Percentiles rank a stretch among this genome's conserved stretches.
phyloP scores from a whole-genome alignment of 2,113 vertebrate species.

The Lepisosteus osseus region DNA sequence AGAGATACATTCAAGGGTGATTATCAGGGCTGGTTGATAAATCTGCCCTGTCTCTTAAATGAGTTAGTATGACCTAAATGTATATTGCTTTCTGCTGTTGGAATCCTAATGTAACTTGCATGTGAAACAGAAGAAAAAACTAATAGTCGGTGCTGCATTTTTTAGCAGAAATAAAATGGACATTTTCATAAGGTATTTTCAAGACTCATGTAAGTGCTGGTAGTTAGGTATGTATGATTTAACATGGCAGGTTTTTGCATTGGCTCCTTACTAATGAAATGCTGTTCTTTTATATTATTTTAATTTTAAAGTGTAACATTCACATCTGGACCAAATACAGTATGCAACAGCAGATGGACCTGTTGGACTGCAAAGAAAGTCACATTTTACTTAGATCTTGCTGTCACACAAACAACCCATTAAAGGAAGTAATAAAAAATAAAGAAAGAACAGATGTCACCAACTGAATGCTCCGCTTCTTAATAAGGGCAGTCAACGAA shows the following conservation, averaged over 20 bases:
- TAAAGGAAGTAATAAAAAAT: constrained; percentile 8
- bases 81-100: constrained; percentile 44
- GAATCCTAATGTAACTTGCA: constrained; percentile 45
- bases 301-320: background rate
- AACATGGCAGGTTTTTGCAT: background rate
- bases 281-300: background rate
- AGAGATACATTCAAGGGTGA: constrained; percentile 49
- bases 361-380: constrained; percentile 20
- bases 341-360: constrained; percentile 29
- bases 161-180: background rate
- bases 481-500: constrained; percentile 22
- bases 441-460: constrained; percentile 24
- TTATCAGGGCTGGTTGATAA: constrained; percentile 65
- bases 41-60: constrained; percentile 55
- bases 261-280: background rate
- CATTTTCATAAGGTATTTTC: background rate
- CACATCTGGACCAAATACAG: background rate
- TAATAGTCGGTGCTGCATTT: constrained; percentile 18
- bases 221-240: background rate
- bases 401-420: constrained; percentile 18
- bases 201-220: background rate
- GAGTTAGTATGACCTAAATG: constrained; percentile 49
- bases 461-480: constrained; percentile 7
- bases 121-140: constrained; percentile 42
- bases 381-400: constrained; percentile 27